These are phyloP conservation scores for Paradoxurus hermaphroditus DNA, from an alignment of 2,113 vertebrate genomes.

Conservation along the genomic window DNA sequence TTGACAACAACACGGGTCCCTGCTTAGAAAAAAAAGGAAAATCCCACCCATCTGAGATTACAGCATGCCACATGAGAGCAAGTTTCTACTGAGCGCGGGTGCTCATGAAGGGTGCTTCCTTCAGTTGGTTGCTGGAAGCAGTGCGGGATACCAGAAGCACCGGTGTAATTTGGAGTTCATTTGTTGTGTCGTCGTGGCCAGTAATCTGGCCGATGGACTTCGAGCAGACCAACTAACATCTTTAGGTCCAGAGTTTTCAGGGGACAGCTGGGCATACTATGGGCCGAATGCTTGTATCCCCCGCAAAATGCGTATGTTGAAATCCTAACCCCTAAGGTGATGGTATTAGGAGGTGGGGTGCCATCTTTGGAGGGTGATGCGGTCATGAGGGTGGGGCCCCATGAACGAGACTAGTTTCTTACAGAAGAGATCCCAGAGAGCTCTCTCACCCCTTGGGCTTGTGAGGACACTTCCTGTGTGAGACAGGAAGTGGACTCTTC, in stretches of 20 bases:
- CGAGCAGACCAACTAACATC: neutral
- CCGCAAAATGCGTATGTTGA: neutral
- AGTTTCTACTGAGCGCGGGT: neutral
- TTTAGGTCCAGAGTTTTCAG: neutral
- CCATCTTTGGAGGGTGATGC: neutral
- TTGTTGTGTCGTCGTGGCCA: neutral
- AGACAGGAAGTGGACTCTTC: neutral
- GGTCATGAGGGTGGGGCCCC: neutral
- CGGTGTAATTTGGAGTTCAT: neutral
- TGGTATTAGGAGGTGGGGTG: neutral
- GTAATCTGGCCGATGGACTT: neutral
- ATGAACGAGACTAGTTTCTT: neutral
- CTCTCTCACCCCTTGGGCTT: neutral
- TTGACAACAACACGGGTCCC: neutral
- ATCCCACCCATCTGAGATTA: neutral
- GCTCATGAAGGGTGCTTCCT: neutral
- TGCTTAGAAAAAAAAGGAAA: neutral
- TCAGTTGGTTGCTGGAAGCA: neutral
- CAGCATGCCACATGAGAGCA: neutral
- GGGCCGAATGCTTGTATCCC: neutral
- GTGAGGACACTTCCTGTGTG: neutral
- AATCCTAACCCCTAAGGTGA: neutral
- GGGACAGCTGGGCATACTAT: neutral
- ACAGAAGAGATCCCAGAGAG: neutral
- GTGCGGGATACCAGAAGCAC: neutral